Percentiles rank a stretch among this genome's conserved stretches.
Evolutionary conservation across 2,113 vertebrate genomes (phyloP).

Genomic region (Murina feae): DNA sequence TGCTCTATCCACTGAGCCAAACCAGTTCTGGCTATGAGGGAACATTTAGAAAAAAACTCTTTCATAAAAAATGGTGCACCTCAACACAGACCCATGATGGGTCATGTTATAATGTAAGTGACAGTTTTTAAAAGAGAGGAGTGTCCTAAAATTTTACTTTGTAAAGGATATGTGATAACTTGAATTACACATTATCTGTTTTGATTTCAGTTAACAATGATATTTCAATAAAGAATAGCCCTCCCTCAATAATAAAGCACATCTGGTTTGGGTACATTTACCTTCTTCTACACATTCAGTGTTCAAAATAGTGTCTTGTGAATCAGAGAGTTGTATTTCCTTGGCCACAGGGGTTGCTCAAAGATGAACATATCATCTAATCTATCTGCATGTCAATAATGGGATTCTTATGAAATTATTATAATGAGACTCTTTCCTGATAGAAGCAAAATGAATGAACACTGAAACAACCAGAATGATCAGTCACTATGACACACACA

Average conservation of each 20-base stretch:
- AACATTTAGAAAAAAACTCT: neutral
- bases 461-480: too few species aligned
- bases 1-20: too few species aligned
- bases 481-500: too few species aligned
- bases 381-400: neutral
- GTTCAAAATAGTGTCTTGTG: neutral
- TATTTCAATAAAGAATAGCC: neutral
- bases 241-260: neutral
- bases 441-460: too few species aligned
- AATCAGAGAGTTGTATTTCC: neutral
- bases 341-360: neutral
- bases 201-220: neutral
- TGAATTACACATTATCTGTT: neutral
- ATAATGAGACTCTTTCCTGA: neutral
- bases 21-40: too few species aligned
- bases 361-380: neutral
- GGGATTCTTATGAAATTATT: neutral
- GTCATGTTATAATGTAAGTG: neutral
- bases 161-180: neutral
- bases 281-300: neutral
- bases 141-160: neutral
- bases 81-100: neutral
- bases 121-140: neutral
- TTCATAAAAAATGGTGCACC: neutral
- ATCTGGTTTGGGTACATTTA: neutral